Conservation (phyloP, 2,888 invertebrate species). For the Cataglyphis altisquamis region DNA sequence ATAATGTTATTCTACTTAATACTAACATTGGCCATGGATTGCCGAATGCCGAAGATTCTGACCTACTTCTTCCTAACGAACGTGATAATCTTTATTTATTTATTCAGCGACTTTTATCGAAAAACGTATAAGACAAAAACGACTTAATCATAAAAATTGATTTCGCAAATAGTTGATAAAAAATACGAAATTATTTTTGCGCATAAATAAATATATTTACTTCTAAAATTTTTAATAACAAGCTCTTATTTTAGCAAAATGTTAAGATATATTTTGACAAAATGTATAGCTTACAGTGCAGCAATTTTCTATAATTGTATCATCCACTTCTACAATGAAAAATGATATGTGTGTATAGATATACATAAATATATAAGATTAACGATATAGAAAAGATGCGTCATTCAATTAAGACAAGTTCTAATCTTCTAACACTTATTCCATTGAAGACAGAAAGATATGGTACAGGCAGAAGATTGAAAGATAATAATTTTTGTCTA, state of each 20-base stretch:
- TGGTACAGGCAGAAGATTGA: no score
- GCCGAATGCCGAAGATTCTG: constrained; percentile 87
- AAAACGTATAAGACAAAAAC: constrained; percentile 87
- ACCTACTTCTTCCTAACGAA: constrained; percentile 88
- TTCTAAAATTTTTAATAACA: background rate
- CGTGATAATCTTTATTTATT: constrained; percentile 87
- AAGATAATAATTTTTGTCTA: no score
- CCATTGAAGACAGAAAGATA: no score
- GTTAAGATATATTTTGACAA: background rate
- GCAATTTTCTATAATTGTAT: background rate
- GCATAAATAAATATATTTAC: background rate
- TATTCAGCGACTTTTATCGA: constrained; percentile 88
- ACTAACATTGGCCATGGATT: constrained; percentile 87
- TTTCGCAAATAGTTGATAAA: background rate
- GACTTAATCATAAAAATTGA: constrained; percentile 66
- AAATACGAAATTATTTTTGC: background rate
- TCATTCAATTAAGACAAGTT: no score
- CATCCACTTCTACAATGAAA: background rate
- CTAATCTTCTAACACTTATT: no score
- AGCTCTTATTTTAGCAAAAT: background rate
- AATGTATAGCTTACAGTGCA: background rate
- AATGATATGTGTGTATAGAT: background rate
- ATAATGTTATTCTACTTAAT: constrained; percentile 90
- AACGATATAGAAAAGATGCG: background rate
- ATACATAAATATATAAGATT: background rate